Evolutionary conservation across 1,140 invertebrate genomes (phyloP).

Genomic region (Epicauta chinensis): DNA sequence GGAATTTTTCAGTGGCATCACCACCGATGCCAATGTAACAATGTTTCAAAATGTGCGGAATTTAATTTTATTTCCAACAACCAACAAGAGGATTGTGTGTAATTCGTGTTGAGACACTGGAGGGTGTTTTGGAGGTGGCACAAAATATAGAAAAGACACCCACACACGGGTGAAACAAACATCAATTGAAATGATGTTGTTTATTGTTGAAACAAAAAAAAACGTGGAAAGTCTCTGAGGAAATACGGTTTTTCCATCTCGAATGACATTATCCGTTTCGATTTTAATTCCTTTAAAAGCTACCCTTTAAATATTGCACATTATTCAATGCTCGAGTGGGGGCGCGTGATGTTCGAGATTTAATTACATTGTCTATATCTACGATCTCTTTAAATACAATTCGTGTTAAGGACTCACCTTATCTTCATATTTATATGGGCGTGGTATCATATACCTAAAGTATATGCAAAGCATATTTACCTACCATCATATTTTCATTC

Average conservation of each 20-base stretch:
- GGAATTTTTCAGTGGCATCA: too few relatives aligned
- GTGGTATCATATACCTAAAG: not conserved
- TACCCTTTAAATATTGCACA: slow-evolving; percentile 9
- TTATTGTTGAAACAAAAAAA: too few relatives aligned
- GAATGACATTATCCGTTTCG: slow-evolving; percentile 11
- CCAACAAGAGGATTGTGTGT: too few relatives aligned
- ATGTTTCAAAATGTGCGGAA: too few relatives aligned
- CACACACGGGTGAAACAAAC: too few relatives aligned
- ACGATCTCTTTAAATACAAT: not conserved
- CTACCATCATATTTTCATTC: slow-evolving; percentile 16
- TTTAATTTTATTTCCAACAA: too few relatives aligned
- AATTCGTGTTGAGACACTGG: too few relatives aligned
- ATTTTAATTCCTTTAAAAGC: slow-evolving; percentile 16
- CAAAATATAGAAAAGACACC: too few relatives aligned
- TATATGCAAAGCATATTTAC: slow-evolving; percentile 14
- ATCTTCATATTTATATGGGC: slow-evolving; percentile 6
- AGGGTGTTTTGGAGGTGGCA: too few relatives aligned
- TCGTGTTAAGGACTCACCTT: slow-evolving; percentile 2
- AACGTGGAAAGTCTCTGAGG: too few relatives aligned
- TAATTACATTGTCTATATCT: slow-evolving; percentile 12
- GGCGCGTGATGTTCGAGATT: slow-evolving; percentile 3
- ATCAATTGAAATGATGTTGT: too few relatives aligned
- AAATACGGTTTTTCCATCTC: not conserved
- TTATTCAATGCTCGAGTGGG: slow-evolving; percentile 2
- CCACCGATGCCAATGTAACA: too few relatives aligned